Evolutionary conservation across 2,888 invertebrate genomes (phyloP).

Genomic region (Drepanosiphum platanoidis): DNA sequence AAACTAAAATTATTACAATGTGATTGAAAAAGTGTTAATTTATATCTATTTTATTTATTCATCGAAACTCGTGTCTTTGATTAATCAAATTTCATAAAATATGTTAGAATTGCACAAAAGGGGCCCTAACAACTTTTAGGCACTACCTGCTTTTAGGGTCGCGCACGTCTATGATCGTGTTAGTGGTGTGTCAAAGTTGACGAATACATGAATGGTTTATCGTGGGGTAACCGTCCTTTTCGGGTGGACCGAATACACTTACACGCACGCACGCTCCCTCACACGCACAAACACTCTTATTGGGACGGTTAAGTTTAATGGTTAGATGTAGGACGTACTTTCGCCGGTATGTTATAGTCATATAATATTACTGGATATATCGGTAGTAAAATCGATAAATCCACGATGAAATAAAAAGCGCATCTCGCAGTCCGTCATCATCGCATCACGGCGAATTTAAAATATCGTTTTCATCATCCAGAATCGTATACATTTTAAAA

Average conservation of each 20-base stretch:
- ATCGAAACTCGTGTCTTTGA: too few relatives aligned
- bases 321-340: neutral
- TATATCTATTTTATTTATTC: too few relatives aligned
- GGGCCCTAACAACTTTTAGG: too few relatives aligned
- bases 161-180: too few relatives aligned
- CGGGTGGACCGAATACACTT: neutral
- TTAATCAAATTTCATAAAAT: too few relatives aligned
- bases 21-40: too few relatives aligned
- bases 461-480: neutral
- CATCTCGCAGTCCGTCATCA: neutral
- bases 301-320: neutral
- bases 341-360: neutral
- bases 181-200: neutral
- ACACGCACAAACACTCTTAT: neutral
- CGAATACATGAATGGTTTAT: slow-evolving; percentile 2
- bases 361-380: neutral
- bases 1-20: too few relatives aligned
- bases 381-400: neutral
- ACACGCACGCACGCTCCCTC: neutral
- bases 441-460: neutral
- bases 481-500: too few relatives aligned
- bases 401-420: neutral
- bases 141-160: too few relatives aligned
- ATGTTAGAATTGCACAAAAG: too few relatives aligned
- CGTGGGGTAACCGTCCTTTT: neutral